Evolutionary conservation across 2,797 vertebrate species (phyloP).

Genomic region (Acipenser transmontanus): DNA sequence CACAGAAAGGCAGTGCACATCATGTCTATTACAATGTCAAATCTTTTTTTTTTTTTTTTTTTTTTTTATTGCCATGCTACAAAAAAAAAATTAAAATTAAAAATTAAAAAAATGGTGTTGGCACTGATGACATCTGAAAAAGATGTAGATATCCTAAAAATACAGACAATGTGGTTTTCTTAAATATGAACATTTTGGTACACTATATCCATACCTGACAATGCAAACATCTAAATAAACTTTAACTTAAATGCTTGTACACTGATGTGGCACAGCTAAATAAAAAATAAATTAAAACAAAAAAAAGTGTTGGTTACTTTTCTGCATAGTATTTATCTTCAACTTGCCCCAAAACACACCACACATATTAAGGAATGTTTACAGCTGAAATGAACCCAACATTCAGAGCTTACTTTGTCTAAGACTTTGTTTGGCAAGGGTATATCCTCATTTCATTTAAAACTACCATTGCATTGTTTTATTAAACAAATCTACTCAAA

Average conservation of each 20-base stretch:
- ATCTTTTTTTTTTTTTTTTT: constrained; percentile 29
- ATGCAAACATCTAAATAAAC: constrained; percentile 54
- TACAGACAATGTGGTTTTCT: constrained; percentile 34
- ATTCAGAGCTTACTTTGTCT: constrained; percentile 4
- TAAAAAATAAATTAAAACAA: too few relatives aligned
- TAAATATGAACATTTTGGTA: constrained; percentile 58
- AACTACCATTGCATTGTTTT: constrained; percentile 40
- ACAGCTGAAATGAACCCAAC: constrained; percentile 49
- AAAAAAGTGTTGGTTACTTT: constrained; percentile 49
- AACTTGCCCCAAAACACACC: constrained; percentile 17
- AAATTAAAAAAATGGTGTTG: constrained; percentile 48
- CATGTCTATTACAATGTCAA: too few relatives aligned
- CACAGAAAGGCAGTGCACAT: too few relatives aligned
- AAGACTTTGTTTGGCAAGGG: constrained; percentile 62
- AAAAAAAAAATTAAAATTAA: constrained; percentile 33
- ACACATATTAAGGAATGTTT: constrained; percentile 52
- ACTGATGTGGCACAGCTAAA: constrained; percentile 44
- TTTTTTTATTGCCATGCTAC: constrained; percentile 78
- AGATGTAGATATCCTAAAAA: constrained; percentile 50
- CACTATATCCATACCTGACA: constrained; percentile 58
- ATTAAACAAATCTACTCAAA: constrained; percentile 71
- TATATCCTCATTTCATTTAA: constrained; percentile 51
- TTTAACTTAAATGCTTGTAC: constrained; percentile 47
- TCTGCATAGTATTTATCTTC: constrained; percentile 53
- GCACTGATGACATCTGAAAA: constrained; percentile 62